Evolutionary conservation across 2,797 vertebrate genomes (phyloP).

Genomic region (Sarcophilus harrisii): DNA sequence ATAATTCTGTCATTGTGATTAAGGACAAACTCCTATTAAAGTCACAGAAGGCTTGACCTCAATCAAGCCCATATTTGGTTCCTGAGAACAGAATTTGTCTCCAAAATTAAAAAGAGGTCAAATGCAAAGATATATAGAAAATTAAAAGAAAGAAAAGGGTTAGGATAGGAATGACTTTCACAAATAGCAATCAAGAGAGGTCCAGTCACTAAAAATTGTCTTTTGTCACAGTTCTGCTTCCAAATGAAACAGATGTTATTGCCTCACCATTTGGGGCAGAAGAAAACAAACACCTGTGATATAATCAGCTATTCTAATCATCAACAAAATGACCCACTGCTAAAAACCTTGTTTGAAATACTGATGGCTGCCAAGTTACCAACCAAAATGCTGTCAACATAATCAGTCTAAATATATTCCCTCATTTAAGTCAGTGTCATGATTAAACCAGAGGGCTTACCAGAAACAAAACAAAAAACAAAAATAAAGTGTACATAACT

Average conservation of each 20-base stretch:
- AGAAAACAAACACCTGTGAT: not conserved
- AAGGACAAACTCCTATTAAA: slow-evolving; percentile 27
- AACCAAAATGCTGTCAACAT: slow-evolving; percentile 35
- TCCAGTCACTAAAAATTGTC: slow-evolving; percentile 31
- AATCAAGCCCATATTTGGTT: slow-evolving; percentile 38
- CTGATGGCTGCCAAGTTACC: not conserved
- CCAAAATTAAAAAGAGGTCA: slow-evolving; percentile 31
- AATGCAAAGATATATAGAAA: not conserved
- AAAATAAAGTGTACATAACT: slow-evolving; percentile 60
- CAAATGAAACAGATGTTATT: slow-evolving; percentile 29
- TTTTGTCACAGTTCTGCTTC: not conserved
- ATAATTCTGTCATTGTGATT: slow-evolving; percentile 42
- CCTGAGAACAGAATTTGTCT: slow-evolving; percentile 44
- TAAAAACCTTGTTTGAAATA: slow-evolving; percentile 41
- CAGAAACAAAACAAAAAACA: slow-evolving; percentile 17
- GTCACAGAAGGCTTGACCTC: slow-evolving; percentile 32
- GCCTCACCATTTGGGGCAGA: not conserved
- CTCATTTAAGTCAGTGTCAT: slow-evolving; percentile 29
- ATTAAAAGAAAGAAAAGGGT: slow-evolving; percentile 40
- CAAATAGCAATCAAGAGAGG: not conserved
- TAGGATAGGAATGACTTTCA: slow-evolving; percentile 26
- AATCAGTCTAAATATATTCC: slow-evolving; percentile 10
- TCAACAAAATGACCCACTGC: slow-evolving; percentile 16
- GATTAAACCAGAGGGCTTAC: slow-evolving; percentile 24
- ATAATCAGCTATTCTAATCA: not conserved